Base-by-base conservation (phyloP, 2,888 invertebrate species). In the Drosophila sordidula region DNA sequence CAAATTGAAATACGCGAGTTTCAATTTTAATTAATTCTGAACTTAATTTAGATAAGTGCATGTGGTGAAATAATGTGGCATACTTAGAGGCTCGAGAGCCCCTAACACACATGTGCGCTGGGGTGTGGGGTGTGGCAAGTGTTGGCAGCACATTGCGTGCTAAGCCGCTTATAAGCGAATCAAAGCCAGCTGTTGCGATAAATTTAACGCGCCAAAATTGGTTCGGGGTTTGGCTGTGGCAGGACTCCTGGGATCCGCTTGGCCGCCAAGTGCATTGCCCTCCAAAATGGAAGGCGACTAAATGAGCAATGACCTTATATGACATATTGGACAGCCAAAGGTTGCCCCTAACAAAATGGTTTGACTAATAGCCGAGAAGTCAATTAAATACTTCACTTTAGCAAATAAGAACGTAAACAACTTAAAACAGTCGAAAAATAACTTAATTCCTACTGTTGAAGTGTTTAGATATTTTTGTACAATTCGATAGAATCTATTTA, bases 21-120 rank as follows among this genome's bases (percentile, higher is more conserved):
- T 18, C 18, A 18, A 18, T 18, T 81, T 81, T 83, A 80, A 84
- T 84, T 78, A 82, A 82, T 69, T 70, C 62, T 79, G 57, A 76
- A 66, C 66, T 69, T 67, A 66, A 82, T 84, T 82, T 67, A 74
- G 73, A 67, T 84, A 73, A 78, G 61, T 62, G 51, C 58, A 61
- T 45, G 67, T 59, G 59, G 52, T 65, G 58, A 71, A 78, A 74
- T 69, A 62, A 71, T 67, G 49, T 44, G n/a, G 42, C 45, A 44
- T 39, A 45, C 61, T 75, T 66, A 8, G 11, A 9, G 57, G 25
- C 47, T n/a, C 2, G 16, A 26, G 9, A 14, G 25, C 6, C 14
- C 18, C 8, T 32, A 25, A 25, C 39, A 29, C 22, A 46, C 39
- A 29, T 29, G 46, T 14, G 41, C 55, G 57, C 61, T 49, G 44